Evolutionary conservation across 1,140 invertebrate genomes (phyloP).

Genomic region (Akabosia matsudoensis): DNA sequence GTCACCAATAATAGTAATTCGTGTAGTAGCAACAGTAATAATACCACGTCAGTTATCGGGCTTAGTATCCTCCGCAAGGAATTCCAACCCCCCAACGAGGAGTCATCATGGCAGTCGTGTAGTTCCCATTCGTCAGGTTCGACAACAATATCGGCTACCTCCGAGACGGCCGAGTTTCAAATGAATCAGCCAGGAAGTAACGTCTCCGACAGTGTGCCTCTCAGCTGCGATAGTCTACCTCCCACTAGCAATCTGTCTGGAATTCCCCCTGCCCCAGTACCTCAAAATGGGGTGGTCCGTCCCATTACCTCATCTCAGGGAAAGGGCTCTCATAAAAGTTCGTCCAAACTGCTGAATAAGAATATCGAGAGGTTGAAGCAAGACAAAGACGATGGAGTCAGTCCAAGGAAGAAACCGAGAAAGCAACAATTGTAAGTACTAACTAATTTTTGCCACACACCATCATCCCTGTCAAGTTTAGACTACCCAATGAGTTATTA

Average conservation of each 20-base stretch:
- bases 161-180: slow-evolving; percentile 49
- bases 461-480: too few relatives aligned
- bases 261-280: not conserved
- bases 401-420: slow-evolving; percentile 70
- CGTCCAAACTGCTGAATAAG: slow-evolving; percentile 25
- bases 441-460: too few relatives aligned
- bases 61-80: slow-evolving; percentile 45
- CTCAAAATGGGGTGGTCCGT: slow-evolving; percentile 36
- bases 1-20: slow-evolving; percentile 4
- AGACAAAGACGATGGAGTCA: slow-evolving; percentile 58
- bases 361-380: slow-evolving; percentile 42
- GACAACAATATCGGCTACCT: slow-evolving; percentile 73
- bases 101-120: slow-evolving; percentile 48
- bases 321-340: slow-evolving; percentile 24
- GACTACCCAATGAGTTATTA: too few relatives aligned
- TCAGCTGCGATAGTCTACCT: not conserved
- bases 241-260: not conserved
- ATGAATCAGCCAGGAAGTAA: slow-evolving; percentile 30
- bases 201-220: too few relatives aligned
- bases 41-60: slow-evolving; percentile 33
- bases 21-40: not conserved
- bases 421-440: slow-evolving; percentile 70
- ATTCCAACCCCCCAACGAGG: slow-evolving; percentile 47
- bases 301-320: slow-evolving; percentile 7
- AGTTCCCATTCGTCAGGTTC: slow-evolving; percentile 57